Base-by-base conservation (phyloP, 2,797 vertebrate genomes). In the Atherinosoma microstoma region DNA sequence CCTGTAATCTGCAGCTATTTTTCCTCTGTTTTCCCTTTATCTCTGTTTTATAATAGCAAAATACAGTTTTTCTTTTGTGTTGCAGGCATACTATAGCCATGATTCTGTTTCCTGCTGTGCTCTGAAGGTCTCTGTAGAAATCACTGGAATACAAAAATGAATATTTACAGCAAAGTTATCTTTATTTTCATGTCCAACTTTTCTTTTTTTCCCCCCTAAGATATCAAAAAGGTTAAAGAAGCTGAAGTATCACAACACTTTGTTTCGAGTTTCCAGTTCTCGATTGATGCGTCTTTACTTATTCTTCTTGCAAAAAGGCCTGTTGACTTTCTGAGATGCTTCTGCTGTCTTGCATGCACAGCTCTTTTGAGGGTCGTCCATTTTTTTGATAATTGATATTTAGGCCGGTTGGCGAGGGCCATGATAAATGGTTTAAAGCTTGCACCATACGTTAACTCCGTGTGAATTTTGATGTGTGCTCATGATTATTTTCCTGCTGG, bases 1-100 rank as follows among this genome's bases (percentile, higher is more conserved):
- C 59, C 74, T 73, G 67, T 93, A 91, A 92, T 90, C 86, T 88
- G 72, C 74, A 24, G 76, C 78, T 71, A 64, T 85, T 89, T 79
- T 83, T 45, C 45, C 62, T 34, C 61, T 59, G 6, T 57, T 83
- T 72, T 53, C 67, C 63, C 64, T 80, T 38, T 82, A 78, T 65
- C 40, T 61, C 62, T 58, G n/a, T 58, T 82, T 86, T 78, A 70
- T 74, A 82, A 86, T 75, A 32, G 62, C 34, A 60, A 68, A 84
- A 68, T 60, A 35, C 36, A 76, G n/a, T 65, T 74, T 72, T 72
- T 89, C 73, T 36, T 62, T 63, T 72, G 35, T 65, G 58, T 8
- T 59, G 36, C 20, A 4, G 6, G 10, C 11, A 34, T 49, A 34
- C 3, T 3, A 27, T 22, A 56, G 6, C n/a, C 49, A 53, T n/a